Evolutionary conservation across 2,888 invertebrate species (phyloP).

Genomic region (Hirtodrosophila cameraria): DNA sequence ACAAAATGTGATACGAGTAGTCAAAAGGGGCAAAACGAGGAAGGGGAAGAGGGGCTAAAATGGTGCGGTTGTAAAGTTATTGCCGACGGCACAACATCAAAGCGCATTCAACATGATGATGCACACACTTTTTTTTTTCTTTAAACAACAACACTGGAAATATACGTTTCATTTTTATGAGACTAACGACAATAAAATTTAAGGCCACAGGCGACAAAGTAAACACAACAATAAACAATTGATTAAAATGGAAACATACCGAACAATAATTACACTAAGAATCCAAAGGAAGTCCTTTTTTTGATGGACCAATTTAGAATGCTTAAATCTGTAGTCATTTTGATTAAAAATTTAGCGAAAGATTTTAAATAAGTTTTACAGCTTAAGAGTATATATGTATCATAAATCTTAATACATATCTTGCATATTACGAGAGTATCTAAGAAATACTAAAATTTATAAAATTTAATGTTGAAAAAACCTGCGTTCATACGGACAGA

Average conservation of each 20-base stretch:
- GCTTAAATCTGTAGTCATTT: no score
- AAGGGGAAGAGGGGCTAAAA: conserved; percentile 3
- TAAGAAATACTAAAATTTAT: no score
- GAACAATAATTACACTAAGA: conserved; percentile 20
- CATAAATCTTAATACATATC: no score
- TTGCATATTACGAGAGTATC: no score
- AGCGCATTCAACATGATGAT: conserved; percentile 51
- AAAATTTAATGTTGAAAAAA: no score
- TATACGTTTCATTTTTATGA: conserved; percentile 57
- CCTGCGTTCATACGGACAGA: no score
- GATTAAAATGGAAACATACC: conserved; percentile 2
- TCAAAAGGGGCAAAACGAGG: background rate
- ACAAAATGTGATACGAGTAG: conserved; percentile 5
- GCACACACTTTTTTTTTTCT: conserved; percentile 22
- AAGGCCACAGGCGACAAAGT: conserved; percentile 76
- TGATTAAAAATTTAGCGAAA: no score
- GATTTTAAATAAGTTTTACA: no score
- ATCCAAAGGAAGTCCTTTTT: background rate
- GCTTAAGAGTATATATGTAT: no score
- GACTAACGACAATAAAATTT: conserved; percentile 63
- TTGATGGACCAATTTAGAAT: no score
- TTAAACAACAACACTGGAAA: conserved; percentile 52
- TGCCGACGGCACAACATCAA: conserved; percentile 65
- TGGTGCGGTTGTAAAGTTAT: conserved; percentile 5
- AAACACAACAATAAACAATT: conserved; percentile 70